phyloP scores from a whole-genome alignment of 2,888 invertebrate species.

The Tenthredo scrophulariae region DNA sequence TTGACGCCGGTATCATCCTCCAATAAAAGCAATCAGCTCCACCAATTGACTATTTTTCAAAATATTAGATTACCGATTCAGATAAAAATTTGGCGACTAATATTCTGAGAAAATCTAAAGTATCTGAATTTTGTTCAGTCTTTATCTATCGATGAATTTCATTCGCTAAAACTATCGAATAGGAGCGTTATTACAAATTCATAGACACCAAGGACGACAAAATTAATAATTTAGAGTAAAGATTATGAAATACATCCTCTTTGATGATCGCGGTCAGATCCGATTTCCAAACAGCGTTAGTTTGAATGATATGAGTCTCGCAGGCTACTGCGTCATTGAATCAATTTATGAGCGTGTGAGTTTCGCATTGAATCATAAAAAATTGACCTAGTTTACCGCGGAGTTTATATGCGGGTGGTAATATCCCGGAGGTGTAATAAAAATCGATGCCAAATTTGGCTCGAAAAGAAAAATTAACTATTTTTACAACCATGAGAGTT shows the following conservation, averaged over 20 bases:
- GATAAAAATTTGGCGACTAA: not conserved
- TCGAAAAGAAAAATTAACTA: not conserved
- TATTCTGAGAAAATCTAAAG: not conserved
- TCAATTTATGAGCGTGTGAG: not conserved
- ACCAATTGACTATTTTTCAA: not conserved
- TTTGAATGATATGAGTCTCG: not conserved
- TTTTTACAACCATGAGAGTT: not conserved
- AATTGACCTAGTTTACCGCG: conserved; percentile 24
- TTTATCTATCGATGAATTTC: not conserved
- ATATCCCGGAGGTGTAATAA: conserved; percentile 12
- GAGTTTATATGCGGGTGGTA: not conserved
- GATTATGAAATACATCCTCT: not conserved
- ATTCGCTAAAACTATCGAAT: not conserved
- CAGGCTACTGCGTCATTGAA: not conserved
- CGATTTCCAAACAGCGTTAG: not conserved
- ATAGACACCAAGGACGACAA: not conserved
- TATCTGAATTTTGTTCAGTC: not conserved
- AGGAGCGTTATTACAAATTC: not conserved
- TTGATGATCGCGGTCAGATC: not conserved
- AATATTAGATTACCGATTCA: not conserved
- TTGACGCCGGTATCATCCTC: conserved; percentile 58
- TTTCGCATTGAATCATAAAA: not conserved
- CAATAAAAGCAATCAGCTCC: conserved; percentile 50
- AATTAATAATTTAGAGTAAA: not conserved
- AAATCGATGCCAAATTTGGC: conserved; percentile 11